These are phyloP conservation scores for Lasioglossum pauxillum DNA, from an alignment of 2,888 invertebrate genomes.

Conservation along the genomic window DNA sequence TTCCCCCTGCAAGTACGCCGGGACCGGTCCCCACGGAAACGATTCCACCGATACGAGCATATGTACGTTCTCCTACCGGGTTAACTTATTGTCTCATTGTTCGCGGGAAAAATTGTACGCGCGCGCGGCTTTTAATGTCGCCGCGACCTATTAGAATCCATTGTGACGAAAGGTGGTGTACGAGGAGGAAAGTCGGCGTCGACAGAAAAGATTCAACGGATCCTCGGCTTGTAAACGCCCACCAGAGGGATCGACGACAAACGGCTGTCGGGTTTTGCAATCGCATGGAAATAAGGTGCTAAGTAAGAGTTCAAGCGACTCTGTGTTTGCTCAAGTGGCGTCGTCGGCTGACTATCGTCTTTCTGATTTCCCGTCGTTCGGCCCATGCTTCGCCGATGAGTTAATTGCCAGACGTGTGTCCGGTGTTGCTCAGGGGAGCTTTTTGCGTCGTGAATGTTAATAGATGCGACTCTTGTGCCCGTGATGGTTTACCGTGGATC, in stretches of 20 bases:
- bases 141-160: constrained; percentile 22
- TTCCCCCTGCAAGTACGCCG: constrained; percentile 30
- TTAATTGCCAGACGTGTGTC: constrained; percentile 43
- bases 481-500: not conserved
- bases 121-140: constrained; percentile 1
- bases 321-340: constrained; percentile 75
- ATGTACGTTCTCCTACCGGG: constrained; percentile 15
- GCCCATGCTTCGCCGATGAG: constrained; percentile 8
- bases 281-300: constrained; percentile 80
- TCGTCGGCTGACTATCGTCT: constrained; percentile 64
- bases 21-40: constrained; percentile 15
- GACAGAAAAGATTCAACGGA: constrained; percentile 49
- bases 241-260: constrained; percentile 59
- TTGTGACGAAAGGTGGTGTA: constrained; percentile 43
- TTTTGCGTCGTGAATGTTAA: constrained; percentile 21
- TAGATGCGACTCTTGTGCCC: not conserved
- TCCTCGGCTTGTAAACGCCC: constrained; percentile 62
- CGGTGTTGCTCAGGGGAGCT: not conserved
- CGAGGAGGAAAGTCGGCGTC: constrained; percentile 18
- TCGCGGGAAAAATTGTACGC: not conserved
- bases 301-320: constrained; percentile 75
- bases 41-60: constrained; percentile 15
- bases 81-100: constrained; percentile 42
- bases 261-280: constrained; percentile 75
- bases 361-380: constrained; percentile 36